phyloP scores from a whole-genome alignment of 1,140 invertebrate genomes.

The Gryon sp. region DNA sequence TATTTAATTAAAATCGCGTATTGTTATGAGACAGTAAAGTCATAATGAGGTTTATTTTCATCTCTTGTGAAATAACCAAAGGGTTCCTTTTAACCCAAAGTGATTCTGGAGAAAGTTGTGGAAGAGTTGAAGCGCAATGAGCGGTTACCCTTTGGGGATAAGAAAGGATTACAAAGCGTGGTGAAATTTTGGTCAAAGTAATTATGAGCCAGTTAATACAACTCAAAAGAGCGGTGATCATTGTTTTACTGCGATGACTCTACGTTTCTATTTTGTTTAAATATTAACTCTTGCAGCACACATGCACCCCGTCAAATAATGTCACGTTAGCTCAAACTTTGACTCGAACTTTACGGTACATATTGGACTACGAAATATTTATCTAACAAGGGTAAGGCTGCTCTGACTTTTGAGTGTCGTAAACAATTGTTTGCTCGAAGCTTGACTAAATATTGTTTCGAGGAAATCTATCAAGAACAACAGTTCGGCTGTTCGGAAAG shows the following conservation, averaged over 20 bases:
- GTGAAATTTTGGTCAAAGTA: slow-evolving; percentile 61
- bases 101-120: slow-evolving; percentile 55
- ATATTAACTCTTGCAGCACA: slow-evolving; percentile 1
- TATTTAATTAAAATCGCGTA: slow-evolving; percentile 3
- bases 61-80: slow-evolving; percentile 12
- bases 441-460: slow-evolving; percentile 32
- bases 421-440: slow-evolving; percentile 20
- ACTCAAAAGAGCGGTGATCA: slow-evolving; percentile 13
- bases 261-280: not conserved
- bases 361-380: slow-evolving; percentile 2
- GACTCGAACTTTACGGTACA: too few relatives aligned
- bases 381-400: slow-evolving; percentile 3
- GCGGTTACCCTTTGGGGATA: slow-evolving; percentile 52
- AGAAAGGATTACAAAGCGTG: slow-evolving; percentile 66
- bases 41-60: slow-evolving; percentile 25
- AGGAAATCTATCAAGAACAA: slow-evolving; percentile 12
- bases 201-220: slow-evolving; percentile 54
- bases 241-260: not conserved
- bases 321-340: too few relatives aligned
- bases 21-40: slow-evolving; percentile 1
- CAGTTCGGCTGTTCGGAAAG: slow-evolving; percentile 22
- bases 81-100: slow-evolving; percentile 33
- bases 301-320: too few relatives aligned
- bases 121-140: slow-evolving; percentile 41
- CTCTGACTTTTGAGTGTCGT: slow-evolving; percentile 13